Percentiles rank a stretch among this genome's conserved stretches.
Evolutionary conservation across 2,888 invertebrate species (phyloP).

Genomic region (Lucinisca nassula): DNA sequence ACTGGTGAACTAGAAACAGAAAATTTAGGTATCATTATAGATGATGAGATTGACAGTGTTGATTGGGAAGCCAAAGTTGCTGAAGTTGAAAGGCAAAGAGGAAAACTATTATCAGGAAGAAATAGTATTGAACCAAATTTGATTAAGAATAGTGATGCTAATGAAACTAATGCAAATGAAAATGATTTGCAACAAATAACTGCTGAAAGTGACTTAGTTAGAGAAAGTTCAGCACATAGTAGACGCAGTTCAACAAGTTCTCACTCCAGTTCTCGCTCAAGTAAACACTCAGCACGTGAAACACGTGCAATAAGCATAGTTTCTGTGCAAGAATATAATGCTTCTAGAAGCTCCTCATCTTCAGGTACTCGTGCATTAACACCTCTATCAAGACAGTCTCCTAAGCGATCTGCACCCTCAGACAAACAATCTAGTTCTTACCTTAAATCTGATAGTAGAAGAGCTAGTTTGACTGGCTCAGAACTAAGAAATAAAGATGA

Average conservation of each 20-base stretch:
- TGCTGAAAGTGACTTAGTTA: not conserved
- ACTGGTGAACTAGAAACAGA: not conserved
- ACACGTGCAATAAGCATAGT: not conserved
- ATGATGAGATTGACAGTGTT: conserved; percentile 18
- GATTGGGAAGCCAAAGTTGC: conserved; percentile 47
- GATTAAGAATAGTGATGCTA: not conserved
- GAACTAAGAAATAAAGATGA: not conserved
- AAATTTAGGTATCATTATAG: not conserved
- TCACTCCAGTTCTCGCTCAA: not conserved
- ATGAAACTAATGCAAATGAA: not conserved
- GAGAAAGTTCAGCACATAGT: not conserved
- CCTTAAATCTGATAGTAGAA: not conserved
- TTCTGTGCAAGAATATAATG: not conserved
- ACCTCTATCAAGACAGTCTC: not conserved
- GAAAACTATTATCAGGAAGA: not conserved
- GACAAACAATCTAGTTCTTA: not conserved
- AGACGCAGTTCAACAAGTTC: not conserved
- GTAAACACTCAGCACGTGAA: not conserved
- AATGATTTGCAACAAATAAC: not conserved
- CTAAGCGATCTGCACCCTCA: not conserved
- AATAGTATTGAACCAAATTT: not conserved
- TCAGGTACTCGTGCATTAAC: not conserved
- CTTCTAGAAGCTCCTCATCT: not conserved
- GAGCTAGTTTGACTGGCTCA: not conserved
- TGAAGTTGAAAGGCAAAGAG: not conserved